Evolutionary conservation across 2,888 invertebrate genomes (phyloP).

Genomic region (Leptarthrus brevirostris): DNA sequence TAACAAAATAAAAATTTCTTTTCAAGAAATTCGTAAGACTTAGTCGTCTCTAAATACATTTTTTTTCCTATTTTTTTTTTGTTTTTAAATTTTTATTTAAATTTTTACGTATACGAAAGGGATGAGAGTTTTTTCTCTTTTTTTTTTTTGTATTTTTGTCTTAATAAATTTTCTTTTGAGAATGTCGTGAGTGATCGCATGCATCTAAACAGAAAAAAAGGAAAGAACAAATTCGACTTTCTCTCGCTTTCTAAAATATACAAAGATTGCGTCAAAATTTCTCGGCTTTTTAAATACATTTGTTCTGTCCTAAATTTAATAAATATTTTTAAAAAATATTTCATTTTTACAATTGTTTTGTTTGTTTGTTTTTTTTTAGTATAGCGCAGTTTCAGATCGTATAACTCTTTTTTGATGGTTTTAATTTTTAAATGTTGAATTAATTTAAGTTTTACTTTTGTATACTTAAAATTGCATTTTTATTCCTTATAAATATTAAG

Average conservation of each 20-base stretch:
- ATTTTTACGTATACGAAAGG: slow-evolving; percentile 41
- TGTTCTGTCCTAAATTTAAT: background rate
- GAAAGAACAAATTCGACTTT: too few relatives aligned
- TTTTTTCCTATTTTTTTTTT: slow-evolving; percentile 4
- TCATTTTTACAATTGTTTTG: too few relatives aligned
- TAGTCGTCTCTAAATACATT: background rate
- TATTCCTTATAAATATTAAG: slow-evolving; percentile 17
- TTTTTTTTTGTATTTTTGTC: slow-evolving; percentile 15
- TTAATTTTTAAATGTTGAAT: slow-evolving; percentile 16
- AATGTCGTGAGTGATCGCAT: background rate
- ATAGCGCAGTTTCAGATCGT: slow-evolving; percentile 33
- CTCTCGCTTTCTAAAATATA: background rate
- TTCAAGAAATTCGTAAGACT: background rate
- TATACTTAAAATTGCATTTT: slow-evolving; percentile 42
- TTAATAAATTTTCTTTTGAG: too few relatives aligned
- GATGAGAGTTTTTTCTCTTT: slow-evolving; percentile 27
- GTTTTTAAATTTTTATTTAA: slow-evolving; percentile 1
- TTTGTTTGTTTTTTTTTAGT: slow-evolving; percentile 10
- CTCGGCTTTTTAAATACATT: slow-evolving; percentile 20
- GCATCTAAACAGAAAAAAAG: background rate
- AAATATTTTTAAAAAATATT: slow-evolving; percentile 46
- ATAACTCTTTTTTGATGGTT: slow-evolving; percentile 11
- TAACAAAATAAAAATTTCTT: background rate
- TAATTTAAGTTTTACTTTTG: too few relatives aligned
- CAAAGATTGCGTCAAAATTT: too few relatives aligned